Evolutionary conservation across 2,888 invertebrate species (phyloP).

Genomic region (Darwinula stevensoni): DNA sequence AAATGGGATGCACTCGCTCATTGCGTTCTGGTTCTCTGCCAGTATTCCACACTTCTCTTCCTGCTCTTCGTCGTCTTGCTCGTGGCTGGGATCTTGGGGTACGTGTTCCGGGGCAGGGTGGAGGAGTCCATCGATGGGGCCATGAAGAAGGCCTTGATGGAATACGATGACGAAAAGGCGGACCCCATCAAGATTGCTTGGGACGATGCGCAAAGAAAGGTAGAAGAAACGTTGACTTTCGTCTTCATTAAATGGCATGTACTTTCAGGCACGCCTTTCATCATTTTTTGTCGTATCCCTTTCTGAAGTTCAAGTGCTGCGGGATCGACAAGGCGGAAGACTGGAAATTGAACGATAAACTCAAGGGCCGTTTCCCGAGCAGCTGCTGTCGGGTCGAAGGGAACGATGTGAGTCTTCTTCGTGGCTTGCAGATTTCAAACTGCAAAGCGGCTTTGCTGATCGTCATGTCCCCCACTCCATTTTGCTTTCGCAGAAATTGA

Average conservation of each 20-base stretch:
- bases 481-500: no score
- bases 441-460: no score
- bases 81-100: constrained; percentile 64
- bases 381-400: no score
- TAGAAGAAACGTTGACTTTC: neutral
- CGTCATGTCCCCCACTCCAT: no score
- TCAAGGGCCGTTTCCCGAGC: neutral
- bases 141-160: neutral
- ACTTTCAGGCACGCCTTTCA: neutral
- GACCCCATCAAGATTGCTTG: neutral
- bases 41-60: constrained; percentile 61
- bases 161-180: neutral
- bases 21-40: no score
- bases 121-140: constrained; percentile 17
- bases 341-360: neutral
- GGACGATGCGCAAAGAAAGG: neutral
- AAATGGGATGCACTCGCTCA: no score
- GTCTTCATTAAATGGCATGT: neutral
- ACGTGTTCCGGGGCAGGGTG: constrained; percentile 63
- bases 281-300: neutral
- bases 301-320: constrained; percentile 1
- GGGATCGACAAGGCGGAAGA: neutral
- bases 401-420: no score
- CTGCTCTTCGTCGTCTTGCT: constrained; percentile 66
- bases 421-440: no score